Evolutionary conservation across 1,140 invertebrate species (phyloP), one percentile per base, ranked within the genome.

Genomic region (Papilio polyxenes): DNA sequence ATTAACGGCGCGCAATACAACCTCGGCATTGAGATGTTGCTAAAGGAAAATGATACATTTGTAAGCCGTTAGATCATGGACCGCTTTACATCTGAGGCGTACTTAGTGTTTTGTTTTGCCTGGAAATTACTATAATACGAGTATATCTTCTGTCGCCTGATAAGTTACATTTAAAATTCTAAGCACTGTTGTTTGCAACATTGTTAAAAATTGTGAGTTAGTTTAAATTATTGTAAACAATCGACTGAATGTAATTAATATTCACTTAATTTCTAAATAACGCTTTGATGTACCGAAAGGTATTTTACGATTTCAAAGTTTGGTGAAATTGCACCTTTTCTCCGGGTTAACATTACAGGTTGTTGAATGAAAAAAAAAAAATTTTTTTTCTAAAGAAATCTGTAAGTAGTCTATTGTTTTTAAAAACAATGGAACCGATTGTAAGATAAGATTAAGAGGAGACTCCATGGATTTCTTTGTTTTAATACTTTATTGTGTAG

Each of bases 11-110:
- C 83, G 82, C 86, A 82, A 85, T 75, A 75, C 77, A 88, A 86
- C 87, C 87, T 83, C 87, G 88, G 87, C 89, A 91, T 90, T 91
- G 90, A 89, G 83, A 75, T 79, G 44, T 79, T 82, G 85, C 88
- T 86, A 86, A 88, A 86, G 88, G 87, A 88, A 75, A 89, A 87
- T 81, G 65, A 86, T 86, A 84, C 83, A 86, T 85, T 88, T 88
- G 80, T 85, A 86, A 84, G 79, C 78, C 79, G 79, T 87, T 85
- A 85, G 84, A 85, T 87, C 84, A 88, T 85, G 82, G 78, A 74
- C 75, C 44, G 62, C 82, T 74, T 82, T 76, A 59, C 80, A 56
- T 82, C 44, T 76, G 62, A 44, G 62, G 23, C 81, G 81, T 44
- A 44, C 40, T 7, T 82, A 82, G 51, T 80, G 59, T 79, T 81